Conservation (phyloP, 2,888 invertebrate species). For the Torymus auratus region DNA sequence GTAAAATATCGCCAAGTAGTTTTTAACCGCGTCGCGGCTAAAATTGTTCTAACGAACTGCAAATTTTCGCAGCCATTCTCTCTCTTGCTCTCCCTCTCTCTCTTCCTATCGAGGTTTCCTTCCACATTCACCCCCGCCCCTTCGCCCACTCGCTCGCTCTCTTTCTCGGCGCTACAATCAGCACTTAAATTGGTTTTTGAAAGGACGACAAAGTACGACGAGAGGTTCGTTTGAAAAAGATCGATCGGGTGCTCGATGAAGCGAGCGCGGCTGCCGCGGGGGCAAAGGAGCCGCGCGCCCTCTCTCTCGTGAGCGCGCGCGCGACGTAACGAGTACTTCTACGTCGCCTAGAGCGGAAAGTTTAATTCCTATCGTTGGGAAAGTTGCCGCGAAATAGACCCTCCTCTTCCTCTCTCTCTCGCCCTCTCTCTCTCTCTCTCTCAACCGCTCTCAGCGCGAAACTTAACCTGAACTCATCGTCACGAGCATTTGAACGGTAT, state of each 20-base stretch:
- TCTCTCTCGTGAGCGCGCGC: not conserved
- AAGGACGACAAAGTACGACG: constrained; percentile 46
- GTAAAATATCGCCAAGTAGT: constrained; percentile 13
- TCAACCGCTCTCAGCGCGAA: constrained; percentile 30
- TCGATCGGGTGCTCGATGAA: constrained; percentile 47
- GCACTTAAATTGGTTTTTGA: constrained; percentile 58
- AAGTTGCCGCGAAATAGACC: constrained; percentile 58
- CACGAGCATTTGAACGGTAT: constrained; percentile 60
- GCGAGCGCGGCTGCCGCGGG: constrained; percentile 16
- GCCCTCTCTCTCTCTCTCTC: constrained; percentile 10
- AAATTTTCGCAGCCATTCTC: constrained; percentile 21
- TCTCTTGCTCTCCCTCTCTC: constrained; percentile 1
- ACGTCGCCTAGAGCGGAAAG: constrained; percentile 60
- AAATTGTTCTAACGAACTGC: constrained; percentile 43
- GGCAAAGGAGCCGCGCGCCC: constrained; percentile 16
- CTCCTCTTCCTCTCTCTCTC: constrained; percentile 10
- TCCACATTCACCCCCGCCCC: too few relatives aligned
- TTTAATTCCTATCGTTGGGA: constrained; percentile 62
- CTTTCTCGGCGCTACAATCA: constrained; percentile 47
- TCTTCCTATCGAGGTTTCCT: not conserved
- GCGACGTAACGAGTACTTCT: constrained; percentile 55
- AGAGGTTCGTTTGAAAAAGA: constrained; percentile 48
- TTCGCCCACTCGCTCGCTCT: not conserved
- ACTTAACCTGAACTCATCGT: constrained; percentile 62
- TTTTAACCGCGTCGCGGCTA: not conserved